Evolutionary conservation across 2,113 vertebrate genomes (phyloP), one percentile per base, ranked within the genome.

Genomic region (Phodopus roborovskii): DNA sequence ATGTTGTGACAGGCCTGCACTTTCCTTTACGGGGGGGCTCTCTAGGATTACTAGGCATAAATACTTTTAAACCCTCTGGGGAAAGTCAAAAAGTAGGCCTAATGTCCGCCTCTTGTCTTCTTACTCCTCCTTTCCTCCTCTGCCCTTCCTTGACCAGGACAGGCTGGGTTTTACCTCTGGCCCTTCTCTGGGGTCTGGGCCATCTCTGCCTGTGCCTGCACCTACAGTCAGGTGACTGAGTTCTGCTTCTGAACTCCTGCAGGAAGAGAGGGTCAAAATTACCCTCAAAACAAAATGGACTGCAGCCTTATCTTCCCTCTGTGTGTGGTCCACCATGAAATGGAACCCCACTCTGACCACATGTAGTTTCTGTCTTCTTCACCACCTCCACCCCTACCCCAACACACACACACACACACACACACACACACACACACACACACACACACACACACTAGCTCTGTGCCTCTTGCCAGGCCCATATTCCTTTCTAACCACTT

Each of bases 21-120:
- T 79, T 84, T 78, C 58, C 89, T 97, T 94, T 96, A 94, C 60
- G 90, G 75, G 90, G 75, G 90, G 90, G 77, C 87, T 92, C 92
- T 17, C 97, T 94, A 94, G 93, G 97, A 97, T 98, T 96, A 94
- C 90, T 83, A 96, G 95, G 62, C 78, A 94, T 50, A 62, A 75
- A 60, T 86, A 94, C 92, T 70, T 94, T 97, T 89, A 79, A 91
- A 60, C 39, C 96, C 97, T 97, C 97, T 90, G 97, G 97, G 96
- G 92, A 94, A 98, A 97, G 98, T 96, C 95, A 85, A 97, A 95
- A 97, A 97, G 95, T 86, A 36, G 64, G 64, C 79, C 98, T 97
- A 97, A 74, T 90, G 88, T 98, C 94, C 95, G 97, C 85, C 92
- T 96, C 98, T 98, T 98, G 92, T 98, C 95, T 98, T 90, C 96